These are phyloP conservation scores for Trichomalopsis sarcophagae DNA, from an alignment of 1,140 invertebrate species.

Conservation along the genomic window DNA sequence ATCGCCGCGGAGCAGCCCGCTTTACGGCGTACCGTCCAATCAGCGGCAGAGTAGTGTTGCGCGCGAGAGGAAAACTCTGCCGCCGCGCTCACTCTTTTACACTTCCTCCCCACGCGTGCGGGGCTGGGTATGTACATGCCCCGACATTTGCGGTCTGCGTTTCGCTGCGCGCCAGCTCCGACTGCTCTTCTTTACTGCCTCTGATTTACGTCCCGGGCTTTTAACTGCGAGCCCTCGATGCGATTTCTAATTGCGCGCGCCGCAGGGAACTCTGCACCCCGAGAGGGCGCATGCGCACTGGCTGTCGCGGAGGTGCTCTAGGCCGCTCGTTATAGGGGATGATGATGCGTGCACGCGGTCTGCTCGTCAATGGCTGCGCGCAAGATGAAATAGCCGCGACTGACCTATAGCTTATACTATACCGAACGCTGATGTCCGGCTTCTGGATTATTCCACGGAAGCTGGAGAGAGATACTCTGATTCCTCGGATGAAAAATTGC, in stretches of 20 bases:
- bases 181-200: slow-evolving; percentile 56
- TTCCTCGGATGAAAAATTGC: no score
- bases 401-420: no score
- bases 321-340: no score
- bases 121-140: not conserved
- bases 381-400: no score
- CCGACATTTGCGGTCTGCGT: slow-evolving; percentile 62
- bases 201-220: slow-evolving; percentile 63
- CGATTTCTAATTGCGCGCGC: not conserved
- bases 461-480: no score
- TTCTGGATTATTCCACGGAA: no score
- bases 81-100: slow-evolving; percentile 36
- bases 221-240: slow-evolving; percentile 56
- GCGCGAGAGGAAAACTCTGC: not conserved
- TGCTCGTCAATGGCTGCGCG: no score
- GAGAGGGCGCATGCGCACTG: slow-evolving; percentile 11
- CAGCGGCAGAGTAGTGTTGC: no score
- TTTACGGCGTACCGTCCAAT: slow-evolving; percentile 58
- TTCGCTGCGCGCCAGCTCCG: slow-evolving; percentile 48
- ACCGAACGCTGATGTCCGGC: no score
- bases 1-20: slow-evolving; percentile 22
- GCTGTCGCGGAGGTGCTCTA: not conserved
- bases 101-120: slow-evolving; percentile 31
- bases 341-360: no score
- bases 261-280: no score